phyloP scores from a whole-genome alignment of 2,113 vertebrate genomes.

The Mastomys natalensis region DNA sequence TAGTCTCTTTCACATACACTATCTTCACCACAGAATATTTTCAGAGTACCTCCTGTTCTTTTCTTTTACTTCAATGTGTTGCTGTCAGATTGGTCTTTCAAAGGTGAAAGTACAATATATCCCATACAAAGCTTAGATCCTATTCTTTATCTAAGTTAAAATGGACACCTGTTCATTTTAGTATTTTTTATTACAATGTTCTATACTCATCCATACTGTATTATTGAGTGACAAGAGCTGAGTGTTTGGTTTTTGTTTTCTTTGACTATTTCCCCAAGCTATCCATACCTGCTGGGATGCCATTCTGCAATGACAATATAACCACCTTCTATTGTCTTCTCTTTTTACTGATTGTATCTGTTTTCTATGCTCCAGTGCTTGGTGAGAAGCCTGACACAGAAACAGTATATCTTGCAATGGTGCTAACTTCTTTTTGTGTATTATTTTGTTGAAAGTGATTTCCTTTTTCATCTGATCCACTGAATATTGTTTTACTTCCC shows the following conservation, averaged over 20 bases:
- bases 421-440: not conserved
- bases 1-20: not conserved
- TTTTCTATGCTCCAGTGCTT: not conserved
- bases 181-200: not conserved
- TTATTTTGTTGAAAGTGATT: conserved; percentile 33
- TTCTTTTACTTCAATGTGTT: not conserved
- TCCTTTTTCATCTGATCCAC: not conserved
- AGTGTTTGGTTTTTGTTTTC: not conserved
- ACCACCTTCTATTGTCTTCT: not conserved
- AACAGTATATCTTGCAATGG: not conserved
- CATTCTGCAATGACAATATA: not conserved
- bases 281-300: not conserved
- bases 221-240: not conserved
- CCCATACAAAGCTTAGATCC: not conserved
- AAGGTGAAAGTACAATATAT: not conserved
- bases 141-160: not conserved
- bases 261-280: not conserved
- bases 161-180: not conserved
- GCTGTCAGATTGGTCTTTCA: not conserved
- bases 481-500: conserved; percentile 27
- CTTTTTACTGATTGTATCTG: not conserved
- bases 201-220: not conserved
- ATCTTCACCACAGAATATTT: not conserved
- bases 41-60: not conserved
- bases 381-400: not conserved